These are phyloP conservation scores for Girardinus metallicus DNA, from an alignment of 2,797 vertebrate species.

Conservation along the genomic window DNA sequence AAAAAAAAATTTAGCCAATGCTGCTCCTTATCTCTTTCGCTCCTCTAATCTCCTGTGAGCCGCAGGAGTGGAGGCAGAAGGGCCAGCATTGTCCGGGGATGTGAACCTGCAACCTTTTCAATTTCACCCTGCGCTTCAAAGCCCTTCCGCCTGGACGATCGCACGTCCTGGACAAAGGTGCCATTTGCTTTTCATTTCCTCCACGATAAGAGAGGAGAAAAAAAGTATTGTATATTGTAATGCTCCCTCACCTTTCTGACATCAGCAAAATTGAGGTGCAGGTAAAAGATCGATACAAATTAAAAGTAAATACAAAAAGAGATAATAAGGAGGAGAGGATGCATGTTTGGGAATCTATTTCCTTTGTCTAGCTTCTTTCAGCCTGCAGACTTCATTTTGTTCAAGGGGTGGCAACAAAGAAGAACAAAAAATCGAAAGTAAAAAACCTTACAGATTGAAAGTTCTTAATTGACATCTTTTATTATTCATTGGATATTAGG, in stretches of 20 bases:
- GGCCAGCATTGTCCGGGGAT: conserved; percentile 83
- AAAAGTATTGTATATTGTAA: conserved; percentile 81
- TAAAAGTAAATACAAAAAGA: conserved; percentile 89
- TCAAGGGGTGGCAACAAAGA: conserved; percentile 36
- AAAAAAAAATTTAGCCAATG: conserved; percentile 75
- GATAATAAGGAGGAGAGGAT: conserved; percentile 48
- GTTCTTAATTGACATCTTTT: conserved; percentile 36
- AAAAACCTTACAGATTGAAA: conserved; percentile 51
- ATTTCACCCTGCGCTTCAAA: conserved; percentile 81
- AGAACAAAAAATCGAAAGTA: conserved; percentile 32
- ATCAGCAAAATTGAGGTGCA: conserved; percentile 82
- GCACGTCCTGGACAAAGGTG: conserved; percentile 83
- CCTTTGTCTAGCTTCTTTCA: conserved; percentile 63
- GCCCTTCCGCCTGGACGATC: conserved; percentile 79
- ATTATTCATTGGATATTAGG: conserved; percentile 3
- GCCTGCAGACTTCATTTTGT: conserved; percentile 68
- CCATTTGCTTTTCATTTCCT: conserved; percentile 81
- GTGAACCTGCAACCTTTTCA: conserved; percentile 87
- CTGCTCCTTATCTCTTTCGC: conserved; percentile 78
- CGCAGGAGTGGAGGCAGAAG: conserved; percentile 76
- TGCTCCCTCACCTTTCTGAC: conserved; percentile 82
- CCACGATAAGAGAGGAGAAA: conserved; percentile 72
- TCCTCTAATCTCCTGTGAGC: conserved; percentile 82
- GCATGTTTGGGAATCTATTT: conserved; percentile 77
- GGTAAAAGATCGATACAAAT: conserved; percentile 87